These are phyloP conservation scores for Epizoanthus scotinus DNA, from an alignment of 92 coral and sea anemone species.

Conservation along the genomic window DNA sequence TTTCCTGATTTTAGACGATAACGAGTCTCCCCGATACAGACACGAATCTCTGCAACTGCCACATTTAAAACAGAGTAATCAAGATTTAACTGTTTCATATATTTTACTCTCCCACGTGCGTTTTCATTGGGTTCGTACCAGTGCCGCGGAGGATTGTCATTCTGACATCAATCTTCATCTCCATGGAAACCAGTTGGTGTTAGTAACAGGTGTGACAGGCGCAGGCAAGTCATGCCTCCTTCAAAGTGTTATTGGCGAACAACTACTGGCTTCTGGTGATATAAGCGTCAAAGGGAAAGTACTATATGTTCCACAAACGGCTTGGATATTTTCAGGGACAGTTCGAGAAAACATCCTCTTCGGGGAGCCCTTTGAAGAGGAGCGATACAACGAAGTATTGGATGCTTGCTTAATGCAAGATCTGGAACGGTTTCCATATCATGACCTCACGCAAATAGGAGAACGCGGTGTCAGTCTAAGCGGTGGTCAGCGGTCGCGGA, in stretches of 20 bases:
- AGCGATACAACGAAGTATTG: conserved; percentile 7
- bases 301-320: conserved; percentile 12
- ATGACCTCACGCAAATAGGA: conserved; percentile 10
- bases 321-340: conserved; percentile 44
- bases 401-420: conserved; percentile 19
- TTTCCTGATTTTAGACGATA: neutral
- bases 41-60: neutral
- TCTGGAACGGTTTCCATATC: neutral
- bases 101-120: conserved; percentile 3
- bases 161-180: conserved; percentile 29
- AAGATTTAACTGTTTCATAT: neutral
- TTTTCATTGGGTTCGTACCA: conserved; percentile 1
- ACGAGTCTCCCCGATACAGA: neutral
- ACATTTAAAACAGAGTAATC: neutral
- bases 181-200: conserved; percentile 22
- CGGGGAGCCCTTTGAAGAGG: conserved; percentile 25
- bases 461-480: conserved; percentile 34
- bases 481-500: conserved; percentile 13
- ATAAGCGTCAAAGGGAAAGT: neutral
- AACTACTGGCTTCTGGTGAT: conserved; percentile 2
- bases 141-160: neutral
- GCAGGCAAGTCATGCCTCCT: conserved; percentile 32
- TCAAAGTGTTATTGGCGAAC: conserved; percentile 11
- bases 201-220: conserved; percentile 16
- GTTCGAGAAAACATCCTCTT: conserved; percentile 27